Evolutionary conservation across 1,140 invertebrate genomes (phyloP).

Genomic region (Drosophila burlai): DNA sequence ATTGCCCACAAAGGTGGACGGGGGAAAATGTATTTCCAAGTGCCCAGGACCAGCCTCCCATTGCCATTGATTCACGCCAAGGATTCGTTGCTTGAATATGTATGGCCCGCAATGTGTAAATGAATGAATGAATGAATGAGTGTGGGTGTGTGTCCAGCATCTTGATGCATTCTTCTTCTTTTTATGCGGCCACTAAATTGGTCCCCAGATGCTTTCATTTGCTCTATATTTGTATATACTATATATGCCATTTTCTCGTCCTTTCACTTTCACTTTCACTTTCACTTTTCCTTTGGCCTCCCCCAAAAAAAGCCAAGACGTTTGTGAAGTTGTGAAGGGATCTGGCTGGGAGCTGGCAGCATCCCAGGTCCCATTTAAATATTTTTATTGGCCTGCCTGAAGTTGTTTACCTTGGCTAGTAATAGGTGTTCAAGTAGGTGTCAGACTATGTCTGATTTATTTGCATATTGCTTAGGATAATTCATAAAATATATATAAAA

Average conservation of each 20-base stretch:
- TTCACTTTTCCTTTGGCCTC: conserved; percentile 2
- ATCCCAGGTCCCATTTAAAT: conserved; percentile 6
- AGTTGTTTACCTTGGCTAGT: neutral
- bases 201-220: conserved; percentile 72
- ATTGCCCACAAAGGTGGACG: conserved; percentile 44
- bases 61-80: conserved; percentile 70
- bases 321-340: neutral
- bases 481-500: neutral
- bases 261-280: conserved; percentile 11
- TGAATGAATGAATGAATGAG: conserved; percentile 6
- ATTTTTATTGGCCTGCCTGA: conserved; percentile 26
- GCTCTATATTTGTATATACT: conserved; percentile 28
- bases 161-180: conserved; percentile 46
- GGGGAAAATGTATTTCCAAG: conserved; percentile 49
- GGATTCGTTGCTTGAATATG: conserved; percentile 57
- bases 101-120: conserved; percentile 38
- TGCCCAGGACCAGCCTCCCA: conserved; percentile 32
- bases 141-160: conserved; percentile 28
- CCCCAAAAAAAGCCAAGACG: neutral
- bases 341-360: neutral
- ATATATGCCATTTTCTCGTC: conserved; percentile 9
- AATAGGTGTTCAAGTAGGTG: neutral
- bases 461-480: neutral
- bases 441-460: neutral
- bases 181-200: conserved; percentile 62